Evolutionary conservation across 2,888 invertebrate genomes (phyloP), one percentile per base, ranked within the genome.

Genomic region (Drosophila quinaria): DNA sequence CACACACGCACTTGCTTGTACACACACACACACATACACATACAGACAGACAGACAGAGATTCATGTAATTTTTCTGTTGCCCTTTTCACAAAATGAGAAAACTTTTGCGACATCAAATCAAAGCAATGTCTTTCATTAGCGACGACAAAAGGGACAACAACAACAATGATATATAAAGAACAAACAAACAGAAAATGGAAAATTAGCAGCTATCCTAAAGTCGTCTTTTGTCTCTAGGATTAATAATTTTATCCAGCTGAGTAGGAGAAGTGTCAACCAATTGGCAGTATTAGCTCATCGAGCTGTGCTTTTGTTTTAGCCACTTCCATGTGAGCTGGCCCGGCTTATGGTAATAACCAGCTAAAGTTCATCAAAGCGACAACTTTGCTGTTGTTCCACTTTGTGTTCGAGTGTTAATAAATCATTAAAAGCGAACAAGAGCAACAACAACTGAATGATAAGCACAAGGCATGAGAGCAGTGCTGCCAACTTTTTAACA

Each of bases 41-140:
- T 19, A 19, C 33, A 62, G 39, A 52, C 39, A 49, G 11, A 52
- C 55, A 52, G 11, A 39, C 19, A 50, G 63, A 71, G 76, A 67
- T 78, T 78, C 69, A 39, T 63, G 69, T 52, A 82, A 63, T 68
- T 73, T 76, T 74, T 46, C 19, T 31, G 41, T 50, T 55, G 51
- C 62, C 25, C n/a, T n/a, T 35, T 76, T 62, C 52, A 54, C 25
- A 74, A 89, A 89, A 89, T 81, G 77, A 79, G 86, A 89, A 89
- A 89, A 85, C 80, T 85, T 89, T 87, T 64, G 37, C 35, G 51
- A 67, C 66, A 49, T 52, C 39, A 81, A 85, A 85, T 89, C 85
- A 85, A 87, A 89, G 79, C 74, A 79, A 87, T 85, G 81, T 87
- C 69, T 78, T 78, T 87, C 61, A 84, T 84, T 80, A 80, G 58